A percentile compares a stretch with the other conserved stretches of the same genome.
These are phyloP conservation scores for Aegithalos caudatus DNA, from an alignment of 2,113 vertebrate species.

Conservation along the genomic window DNA sequence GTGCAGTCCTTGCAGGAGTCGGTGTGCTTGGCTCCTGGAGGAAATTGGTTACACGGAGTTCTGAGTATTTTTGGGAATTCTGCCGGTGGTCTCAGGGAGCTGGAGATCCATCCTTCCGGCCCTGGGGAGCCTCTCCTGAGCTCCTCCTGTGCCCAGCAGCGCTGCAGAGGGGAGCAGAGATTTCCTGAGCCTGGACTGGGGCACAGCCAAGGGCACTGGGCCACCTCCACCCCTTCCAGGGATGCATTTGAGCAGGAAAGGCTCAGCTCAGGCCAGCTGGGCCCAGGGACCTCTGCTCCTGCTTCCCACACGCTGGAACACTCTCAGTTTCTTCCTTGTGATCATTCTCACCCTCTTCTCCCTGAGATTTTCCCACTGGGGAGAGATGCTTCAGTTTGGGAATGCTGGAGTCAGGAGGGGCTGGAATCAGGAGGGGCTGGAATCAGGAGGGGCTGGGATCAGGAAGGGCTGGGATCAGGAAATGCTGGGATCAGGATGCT, in stretches of 20 bases:
- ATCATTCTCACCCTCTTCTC: rapidly evolving
- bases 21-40: rapidly evolving
- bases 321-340: not conserved
- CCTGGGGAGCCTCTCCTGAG: not conserved
- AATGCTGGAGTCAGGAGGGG: not conserved
- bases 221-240: not conserved
- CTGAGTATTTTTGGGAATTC: rapidly evolving
- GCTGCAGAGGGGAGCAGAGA: not conserved
- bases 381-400: not conserved
- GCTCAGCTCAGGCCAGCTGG: not conserved
- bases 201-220: not conserved
- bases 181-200: not conserved
- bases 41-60: not conserved
- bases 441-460: too few relatives aligned
- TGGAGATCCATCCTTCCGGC: not conserved
- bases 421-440: not conserved
- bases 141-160: too few relatives aligned
- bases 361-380: not conserved
- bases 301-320: rapidly evolving
- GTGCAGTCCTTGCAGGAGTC: not conserved
- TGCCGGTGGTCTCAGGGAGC: not conserved
- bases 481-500: too few relatives aligned
- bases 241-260: not conserved
- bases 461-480: too few relatives aligned
- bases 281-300: not conserved